Base-by-base conservation (phyloP, 2,888 invertebrate genomes). In the Villa cingulata region DNA sequence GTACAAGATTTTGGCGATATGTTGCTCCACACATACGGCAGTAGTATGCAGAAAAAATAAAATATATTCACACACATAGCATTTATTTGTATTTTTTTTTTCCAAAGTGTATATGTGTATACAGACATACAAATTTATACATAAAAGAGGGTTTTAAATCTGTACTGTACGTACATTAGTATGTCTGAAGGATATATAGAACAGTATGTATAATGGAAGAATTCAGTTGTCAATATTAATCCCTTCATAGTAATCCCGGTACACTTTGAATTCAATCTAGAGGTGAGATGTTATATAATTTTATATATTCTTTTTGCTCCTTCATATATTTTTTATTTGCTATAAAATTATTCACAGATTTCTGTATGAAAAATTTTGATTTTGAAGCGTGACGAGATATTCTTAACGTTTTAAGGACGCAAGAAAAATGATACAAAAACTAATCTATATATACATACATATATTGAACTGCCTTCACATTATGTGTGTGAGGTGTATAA, bases 401-500 rank as follows among this genome's bases (percentile, higher is more conserved):
- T 5, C 15, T n/a, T 16, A 2, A 2, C 15, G 12, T 27, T 40
- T 18, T 41, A 36, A 34, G 40, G 12, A 34, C 45, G n/a, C 32
- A 45, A 45, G 45, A 45, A 45, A 45, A 45, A 45, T 45, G 45
- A 45, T 45, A 40, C 45, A 45, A 27, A 9, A 40, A 40, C 40
- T 45, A 45, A 45, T 45, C 45, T 41, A 34, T 34, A 20, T 32
- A n/a, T n/a, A n/a, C n/a, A n/a, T n/a, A n/a, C n/a, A n/a, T n/a
- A n/a, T n/a, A n/a, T n/a, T n/a, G n/a, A n/a, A n/a, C n/a, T n/a
- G n/a, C n/a, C n/a, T n/a, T n/a, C n/a, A n/a, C n/a, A n/a, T n/a
- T n/a, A n/a, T n/a, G n/a, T n/a, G n/a, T n/a, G n/a, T n/a, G n/a
- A n/a, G n/a, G n/a, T n/a, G n/a, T n/a, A n/a, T n/a, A n/a, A n/a